Conservation (phyloP, 1,140 invertebrate genomes). For the Drosophila nigrodunni region DNA sequence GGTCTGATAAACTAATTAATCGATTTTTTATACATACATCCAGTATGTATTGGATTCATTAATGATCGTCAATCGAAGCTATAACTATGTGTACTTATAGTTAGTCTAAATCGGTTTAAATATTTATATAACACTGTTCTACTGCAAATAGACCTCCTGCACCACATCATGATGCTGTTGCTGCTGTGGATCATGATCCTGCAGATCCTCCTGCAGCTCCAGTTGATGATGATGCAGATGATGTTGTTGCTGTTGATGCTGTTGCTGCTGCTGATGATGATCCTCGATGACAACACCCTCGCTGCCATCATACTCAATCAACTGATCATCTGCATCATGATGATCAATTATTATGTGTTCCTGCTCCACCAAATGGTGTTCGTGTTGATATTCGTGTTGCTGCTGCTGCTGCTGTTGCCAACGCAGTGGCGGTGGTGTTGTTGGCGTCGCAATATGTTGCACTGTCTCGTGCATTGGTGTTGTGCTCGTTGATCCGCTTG, state of each 20-base stretch:
- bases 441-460: conserved; percentile 61
- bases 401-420: conserved; percentile 66
- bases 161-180: conserved; percentile 75
- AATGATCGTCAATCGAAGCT: not conserved
- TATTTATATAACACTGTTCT: conserved; percentile 37
- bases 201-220: conserved; percentile 62
- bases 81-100: conserved; percentile 27
- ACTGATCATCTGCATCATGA: conserved; percentile 68
- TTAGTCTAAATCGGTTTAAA: conserved; percentile 15
- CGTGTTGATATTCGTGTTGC: conserved; percentile 46
- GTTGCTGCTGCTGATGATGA: conserved; percentile 43
- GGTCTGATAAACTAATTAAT: not conserved
- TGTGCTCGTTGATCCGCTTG: conserved; percentile 38
- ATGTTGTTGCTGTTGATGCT: conserved; percentile 60
- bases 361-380: conserved; percentile 68
- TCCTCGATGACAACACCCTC: conserved; percentile 66
- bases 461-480: conserved; percentile 56
- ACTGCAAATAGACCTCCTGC: conserved; percentile 78
- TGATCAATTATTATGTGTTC: conserved; percentile 73
- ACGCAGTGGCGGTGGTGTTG: conserved; percentile 64
- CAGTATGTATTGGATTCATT: not conserved
- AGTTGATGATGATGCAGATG: conserved; percentile 53
- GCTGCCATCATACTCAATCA: conserved; percentile 60
- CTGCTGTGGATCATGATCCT: conserved; percentile 59
- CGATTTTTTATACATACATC: not conserved